Evolutionary conservation across 2,888 invertebrate genomes (phyloP), one percentile per base, ranked within the genome.

Genomic region (Diarsia dahlii): DNA sequence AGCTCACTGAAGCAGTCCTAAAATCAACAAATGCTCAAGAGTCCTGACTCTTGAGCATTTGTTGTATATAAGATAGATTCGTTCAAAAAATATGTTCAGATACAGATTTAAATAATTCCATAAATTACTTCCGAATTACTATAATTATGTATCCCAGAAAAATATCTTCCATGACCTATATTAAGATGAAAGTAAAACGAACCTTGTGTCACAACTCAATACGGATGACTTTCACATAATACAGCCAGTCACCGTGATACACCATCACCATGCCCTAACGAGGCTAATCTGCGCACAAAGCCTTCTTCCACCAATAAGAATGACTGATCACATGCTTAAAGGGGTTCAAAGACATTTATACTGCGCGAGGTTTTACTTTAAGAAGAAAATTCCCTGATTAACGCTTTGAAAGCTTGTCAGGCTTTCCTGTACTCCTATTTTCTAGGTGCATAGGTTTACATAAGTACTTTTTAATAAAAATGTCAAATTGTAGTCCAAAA

Each of bases 241-340:
- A 76, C 0, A 20, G 23, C 60, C 1, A 78, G 80, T 78, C 81
- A 78, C 23, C 75, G 58, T 76, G 54, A 69, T 64, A 68, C 56
- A 28, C 45, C 65, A 18, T 74, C 62, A 64, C 34, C 52, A 68
- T 64, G 60, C 56, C 65, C 58, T 56, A 39, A 34, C 56, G 45
- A 63, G 58, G 70, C 78, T 92, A 91, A 92, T 91, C 92, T 90
- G 75, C 80, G 83, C 85, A 90, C 89, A 89, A 89, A 87, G 78
- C 81, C 76, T 82, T 81, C 78, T 74, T 76, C 71, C 82, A 78
- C 77, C 87, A 86, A 81, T 90, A 87, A 88, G 84, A 90, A 90
- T 92, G 92, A 93, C 90, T 90, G 92, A 93, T 93, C 90, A 87
- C 84, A 82, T 73, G 82, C 84, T 84, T 87, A 84, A 90, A 92